phyloP scores from a whole-genome alignment of 2,888 invertebrate species.

The Tineola bisselliella region DNA sequence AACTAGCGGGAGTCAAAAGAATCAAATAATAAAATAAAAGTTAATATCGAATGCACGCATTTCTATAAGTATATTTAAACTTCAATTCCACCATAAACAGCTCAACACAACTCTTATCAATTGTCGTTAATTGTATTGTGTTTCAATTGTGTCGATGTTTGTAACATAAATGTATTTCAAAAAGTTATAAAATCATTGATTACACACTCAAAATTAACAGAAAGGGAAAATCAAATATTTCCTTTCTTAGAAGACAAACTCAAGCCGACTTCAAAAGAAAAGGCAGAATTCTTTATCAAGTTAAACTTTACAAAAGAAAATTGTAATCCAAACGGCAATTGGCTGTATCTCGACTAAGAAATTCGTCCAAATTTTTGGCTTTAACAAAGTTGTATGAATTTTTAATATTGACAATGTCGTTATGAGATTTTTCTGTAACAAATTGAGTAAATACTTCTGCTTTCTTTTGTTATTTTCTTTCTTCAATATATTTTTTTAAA shows the following conservation, averaged over 20 bases:
- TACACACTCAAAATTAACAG: conserved; percentile 19
- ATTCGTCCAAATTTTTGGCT: background rate
- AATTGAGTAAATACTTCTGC: background rate
- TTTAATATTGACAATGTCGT: conserved; percentile 10
- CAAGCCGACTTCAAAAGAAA: conserved; percentile 9
- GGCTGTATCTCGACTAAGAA: background rate
- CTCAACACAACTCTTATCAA: too few relatives aligned
- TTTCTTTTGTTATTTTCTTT: background rate
- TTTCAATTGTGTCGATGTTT: too few relatives aligned
- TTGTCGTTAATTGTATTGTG: too few relatives aligned
- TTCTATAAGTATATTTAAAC: too few relatives aligned
- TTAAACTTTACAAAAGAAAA: conserved; percentile 11
- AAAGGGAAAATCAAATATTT: conserved; percentile 20
- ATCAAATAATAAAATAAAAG: too few relatives aligned
- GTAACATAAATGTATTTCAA: too few relatives aligned
- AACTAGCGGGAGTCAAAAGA: too few relatives aligned
- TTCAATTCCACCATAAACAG: too few relatives aligned
- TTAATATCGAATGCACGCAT: too few relatives aligned
- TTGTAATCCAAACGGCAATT: conserved; percentile 11
- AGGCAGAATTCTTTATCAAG: conserved; percentile 7
- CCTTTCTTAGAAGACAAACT: conserved; percentile 10
- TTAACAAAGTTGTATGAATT: conserved; percentile 1
- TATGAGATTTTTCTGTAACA: background rate
- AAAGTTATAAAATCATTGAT: background rate
- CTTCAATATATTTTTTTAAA: background rate